phyloP scores from a whole-genome alignment of 2,113 vertebrate genomes.

The Alaudala cheleensis region DNA sequence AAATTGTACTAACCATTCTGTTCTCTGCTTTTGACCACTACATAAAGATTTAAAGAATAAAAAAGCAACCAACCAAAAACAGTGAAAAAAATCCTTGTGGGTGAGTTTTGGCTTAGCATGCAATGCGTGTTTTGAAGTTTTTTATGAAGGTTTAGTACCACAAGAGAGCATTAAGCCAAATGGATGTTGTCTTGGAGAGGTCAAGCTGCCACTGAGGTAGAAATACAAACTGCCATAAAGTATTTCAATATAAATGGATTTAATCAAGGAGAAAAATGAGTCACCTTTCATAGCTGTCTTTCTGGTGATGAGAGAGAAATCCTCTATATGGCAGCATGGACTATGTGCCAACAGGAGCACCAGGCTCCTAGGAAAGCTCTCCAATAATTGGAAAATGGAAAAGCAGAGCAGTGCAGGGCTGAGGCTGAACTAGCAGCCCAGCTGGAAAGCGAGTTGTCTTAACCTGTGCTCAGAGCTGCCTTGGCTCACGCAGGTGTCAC shows the following conservation, averaged over 20 bases:
- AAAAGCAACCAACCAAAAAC: not conserved
- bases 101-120: not conserved
- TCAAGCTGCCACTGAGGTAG: not conserved
- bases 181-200: not conserved
- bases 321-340: accelerated
- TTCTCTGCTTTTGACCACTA: not conserved
- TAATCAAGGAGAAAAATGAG: not conserved
- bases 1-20: not conserved
- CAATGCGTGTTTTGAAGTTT: not conserved
- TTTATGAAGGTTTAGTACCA: not conserved
- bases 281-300: not conserved
- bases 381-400: not conserved
- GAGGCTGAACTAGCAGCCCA: not conserved
- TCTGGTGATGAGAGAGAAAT: not conserved
- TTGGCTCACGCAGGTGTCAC: not conserved
- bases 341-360: not conserved
- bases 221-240: not conserved
- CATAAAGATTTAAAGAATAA: not conserved
- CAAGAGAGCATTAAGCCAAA: not conserved
- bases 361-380: not conserved
- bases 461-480: accelerated
- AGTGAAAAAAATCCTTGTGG: not conserved
- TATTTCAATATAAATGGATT: not conserved
- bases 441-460: accelerated
- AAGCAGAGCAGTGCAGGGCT: not conserved